A percentile compares a stretch with the other conserved stretches of the same genome.
phyloP scores from a whole-genome alignment of 2,888 invertebrate species.

The Dorcus hopei region DNA sequence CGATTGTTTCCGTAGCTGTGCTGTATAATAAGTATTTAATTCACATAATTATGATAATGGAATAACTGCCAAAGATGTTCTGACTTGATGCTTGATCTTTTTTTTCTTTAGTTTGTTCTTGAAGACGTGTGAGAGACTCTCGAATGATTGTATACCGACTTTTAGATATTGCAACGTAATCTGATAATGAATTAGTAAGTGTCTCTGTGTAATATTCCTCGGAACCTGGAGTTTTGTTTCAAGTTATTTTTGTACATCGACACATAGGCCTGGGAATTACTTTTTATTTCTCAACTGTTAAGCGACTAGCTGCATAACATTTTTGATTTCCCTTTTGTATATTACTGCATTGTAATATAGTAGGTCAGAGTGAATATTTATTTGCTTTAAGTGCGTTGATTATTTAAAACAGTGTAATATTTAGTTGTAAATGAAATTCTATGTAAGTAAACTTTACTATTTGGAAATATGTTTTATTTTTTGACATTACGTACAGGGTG shows the following conservation, averaged over 20 bases:
- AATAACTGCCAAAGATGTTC: slow-evolving; percentile 2
- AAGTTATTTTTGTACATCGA: neutral
- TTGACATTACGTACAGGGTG: too few species aligned
- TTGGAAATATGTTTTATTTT: slow-evolving; percentile 1
- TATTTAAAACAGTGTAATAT: neutral
- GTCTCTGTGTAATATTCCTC: neutral
- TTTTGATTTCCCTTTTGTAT: neutral
- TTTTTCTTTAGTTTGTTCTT: neutral
- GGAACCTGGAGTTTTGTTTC: neutral
- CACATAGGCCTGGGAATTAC: neutral
- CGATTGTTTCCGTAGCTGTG: too few species aligned
- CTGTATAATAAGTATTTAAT: too few species aligned
- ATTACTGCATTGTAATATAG: neutral
- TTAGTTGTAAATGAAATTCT: slow-evolving; percentile 16
- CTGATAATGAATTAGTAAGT: neutral
- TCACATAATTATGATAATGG: neutral
- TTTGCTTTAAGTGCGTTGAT: neutral
- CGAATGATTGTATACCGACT: neutral
- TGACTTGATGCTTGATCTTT: neutral
- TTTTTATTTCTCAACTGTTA: neutral
- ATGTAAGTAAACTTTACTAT: slow-evolving; percentile 17
- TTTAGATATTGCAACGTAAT: neutral
- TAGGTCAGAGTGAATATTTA: neutral
- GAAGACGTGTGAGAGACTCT: neutral
- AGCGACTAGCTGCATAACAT: neutral